Conservation (phyloP, 2,888 invertebrate species). For the Cosmia trapezina region DNA sequence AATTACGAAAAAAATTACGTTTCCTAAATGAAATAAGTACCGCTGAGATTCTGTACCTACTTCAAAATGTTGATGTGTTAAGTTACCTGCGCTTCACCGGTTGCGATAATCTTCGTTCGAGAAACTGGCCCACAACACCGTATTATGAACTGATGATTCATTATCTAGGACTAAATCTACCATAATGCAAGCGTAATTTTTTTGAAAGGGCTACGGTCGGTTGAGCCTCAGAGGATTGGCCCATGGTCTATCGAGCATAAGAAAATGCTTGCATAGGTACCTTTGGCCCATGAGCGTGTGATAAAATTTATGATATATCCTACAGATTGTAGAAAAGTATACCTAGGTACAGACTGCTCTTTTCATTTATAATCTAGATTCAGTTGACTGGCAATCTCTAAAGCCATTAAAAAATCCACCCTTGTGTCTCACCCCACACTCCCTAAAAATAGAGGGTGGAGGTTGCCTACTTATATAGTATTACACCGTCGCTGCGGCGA, state of each 20-base stretch:
- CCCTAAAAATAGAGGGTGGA: conserved; percentile 77
- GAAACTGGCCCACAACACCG: too few relatives aligned
- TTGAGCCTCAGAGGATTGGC: too few relatives aligned
- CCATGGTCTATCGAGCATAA: background rate
- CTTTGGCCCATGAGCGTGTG: background rate
- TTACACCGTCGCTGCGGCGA: conserved; percentile 76
- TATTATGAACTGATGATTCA: too few relatives aligned
- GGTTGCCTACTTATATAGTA: conserved; percentile 63
- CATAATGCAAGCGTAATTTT: background rate
- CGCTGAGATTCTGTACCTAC: too few relatives aligned
- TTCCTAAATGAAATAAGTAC: too few relatives aligned
- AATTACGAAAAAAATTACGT: too few relatives aligned
- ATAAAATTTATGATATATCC: background rate
- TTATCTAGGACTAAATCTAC: too few relatives aligned
- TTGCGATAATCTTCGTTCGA: too few relatives aligned
- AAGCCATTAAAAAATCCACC: conserved; percentile 59
- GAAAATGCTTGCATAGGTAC: background rate
- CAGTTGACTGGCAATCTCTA: conserved; percentile 13
- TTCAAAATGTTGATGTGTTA: too few relatives aligned
- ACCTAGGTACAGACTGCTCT: too few relatives aligned
- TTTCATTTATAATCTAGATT: background rate
- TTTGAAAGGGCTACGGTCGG: background rate
- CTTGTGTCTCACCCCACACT: conserved; percentile 69
- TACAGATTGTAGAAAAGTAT: rapidly evolving
- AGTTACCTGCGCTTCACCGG: too few relatives aligned